Percentiles rank a stretch among this genome's conserved stretches.
Conservation (phyloP, 2,113 vertebrate genomes). For the Sisor rabdophorus region DNA sequence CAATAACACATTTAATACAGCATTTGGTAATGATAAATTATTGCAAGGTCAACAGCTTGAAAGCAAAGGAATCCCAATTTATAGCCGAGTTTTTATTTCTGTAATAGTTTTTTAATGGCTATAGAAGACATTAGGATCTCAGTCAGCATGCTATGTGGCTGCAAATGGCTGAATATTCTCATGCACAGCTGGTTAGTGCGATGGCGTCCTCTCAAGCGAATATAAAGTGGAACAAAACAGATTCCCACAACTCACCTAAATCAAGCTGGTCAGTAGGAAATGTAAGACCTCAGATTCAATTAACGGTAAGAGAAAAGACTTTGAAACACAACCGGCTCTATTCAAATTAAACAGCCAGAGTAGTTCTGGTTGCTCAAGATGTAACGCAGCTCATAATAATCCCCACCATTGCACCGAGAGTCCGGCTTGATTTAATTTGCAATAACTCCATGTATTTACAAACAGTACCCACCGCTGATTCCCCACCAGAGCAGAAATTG, state of each 20-base stretch:
- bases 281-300: conserved; percentile 38
- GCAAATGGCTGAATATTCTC: conserved; percentile 27
- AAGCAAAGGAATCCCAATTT: conserved; percentile 20
- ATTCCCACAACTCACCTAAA: conserved; percentile 41
- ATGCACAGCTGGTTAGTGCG: conserved; percentile 43
- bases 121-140: conserved; percentile 40
- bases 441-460: conserved; percentile 17
- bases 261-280: conserved; percentile 44
- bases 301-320: conserved; percentile 35
- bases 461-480: conserved; percentile 15
- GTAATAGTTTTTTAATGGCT: conserved; percentile 32
- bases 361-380: background rate
- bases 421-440: conserved; percentile 1
- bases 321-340: conserved; percentile 12
- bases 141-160: conserved; percentile 29
- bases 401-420: background rate
- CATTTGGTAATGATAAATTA: conserved; percentile 15
- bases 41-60: conserved; percentile 22
- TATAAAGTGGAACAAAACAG: conserved; percentile 44
- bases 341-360: background rate
- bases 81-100: conserved; percentile 3
- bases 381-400: background rate
- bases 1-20: background rate
- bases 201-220: conserved; percentile 38
- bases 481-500: conserved; percentile 17